Base-by-base conservation (phyloP, 2,888 invertebrate species). In the Folsomia manolachei region DNA sequence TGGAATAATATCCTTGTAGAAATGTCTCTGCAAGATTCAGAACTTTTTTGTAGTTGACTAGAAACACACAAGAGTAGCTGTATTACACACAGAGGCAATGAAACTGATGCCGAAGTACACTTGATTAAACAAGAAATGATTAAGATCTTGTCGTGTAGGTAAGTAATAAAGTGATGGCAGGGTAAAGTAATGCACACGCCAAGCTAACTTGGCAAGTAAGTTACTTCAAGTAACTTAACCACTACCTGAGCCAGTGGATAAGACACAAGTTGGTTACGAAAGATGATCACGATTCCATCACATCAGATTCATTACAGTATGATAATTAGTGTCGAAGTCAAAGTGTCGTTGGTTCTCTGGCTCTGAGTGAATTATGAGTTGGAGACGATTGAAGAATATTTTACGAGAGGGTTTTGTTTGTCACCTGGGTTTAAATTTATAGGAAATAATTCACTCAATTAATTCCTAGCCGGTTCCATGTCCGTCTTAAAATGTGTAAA, bases 361-460 rank as follows among this genome's bases (percentile, higher is more conserved):
- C n/a, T n/a, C 18, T 19, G n/a, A 56, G 56, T 39, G 39, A 39
- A 39, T 39, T 39, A 39, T 14, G 56, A 56, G 7, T 56, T n/a
- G 39, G 39, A 39, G 39, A 39, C 39, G 39, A n/a, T n/a, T n/a
- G n/a, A n/a, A n/a, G n/a, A 39, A 39, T 39, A 39, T 14, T 14
- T 14, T 39, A 14, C 7, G 39, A 9, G 39, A 4, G 14, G 39
- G 39, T 39, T 39, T 4, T 7, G 7, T n/a, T 56, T 56, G 56
- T 56, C 56, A 56, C 56, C 56, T 56, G 7, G 7, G 4, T 56
- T n/a, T 56, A 14, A n/a, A n/a, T n/a, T 39, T 39, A 39, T 39
- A 39, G n/a, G n/a, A 56, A 56, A 56, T 56, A 56, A 56, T 56
- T 56, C 56, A 56, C 19, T 56, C 56, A 56, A 56, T 56, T 56